Evolutionary conservation across 2,113 vertebrate genomes (phyloP).

Genomic region (Nesospiza acunhae): DNA sequence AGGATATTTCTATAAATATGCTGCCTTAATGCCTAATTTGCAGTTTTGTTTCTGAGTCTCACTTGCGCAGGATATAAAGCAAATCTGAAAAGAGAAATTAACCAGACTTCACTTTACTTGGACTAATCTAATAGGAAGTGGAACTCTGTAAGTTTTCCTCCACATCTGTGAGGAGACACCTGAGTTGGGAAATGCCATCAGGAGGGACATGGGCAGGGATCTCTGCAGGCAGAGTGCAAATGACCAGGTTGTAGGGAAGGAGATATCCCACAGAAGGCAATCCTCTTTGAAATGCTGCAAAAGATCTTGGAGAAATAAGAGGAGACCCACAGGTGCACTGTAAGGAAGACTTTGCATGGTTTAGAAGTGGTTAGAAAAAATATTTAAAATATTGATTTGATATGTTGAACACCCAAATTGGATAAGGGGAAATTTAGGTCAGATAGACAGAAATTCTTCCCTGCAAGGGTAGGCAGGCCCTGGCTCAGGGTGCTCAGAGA

Average conservation of each 20-base stretch:
- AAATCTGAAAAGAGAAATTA: constrained; percentile 64
- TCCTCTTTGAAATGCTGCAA: background rate
- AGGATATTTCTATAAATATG: constrained; percentile 54
- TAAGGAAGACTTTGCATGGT: background rate
- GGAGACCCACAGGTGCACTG: background rate
- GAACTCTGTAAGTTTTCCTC: constrained; percentile 58
- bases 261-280: background rate
- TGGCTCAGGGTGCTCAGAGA: background rate
- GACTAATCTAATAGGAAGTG: constrained; percentile 45
- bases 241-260: background rate
- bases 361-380: background rate
- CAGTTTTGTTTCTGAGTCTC: constrained; percentile 53
- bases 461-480: background rate
- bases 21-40: constrained; percentile 36
- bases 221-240: background rate
- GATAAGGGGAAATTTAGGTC: background rate
- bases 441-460: background rate
- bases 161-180: constrained; percentile 14
- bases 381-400: background rate
- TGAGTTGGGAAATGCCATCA: background rate
- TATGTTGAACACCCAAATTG: background rate
- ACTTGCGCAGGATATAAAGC: constrained; percentile 27
- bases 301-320: background rate
- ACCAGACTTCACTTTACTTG: constrained; percentile 49
- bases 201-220: background rate